Conservation (phyloP, 1,140 invertebrate species). For the Pseudomyrmex concolor region DNA sequence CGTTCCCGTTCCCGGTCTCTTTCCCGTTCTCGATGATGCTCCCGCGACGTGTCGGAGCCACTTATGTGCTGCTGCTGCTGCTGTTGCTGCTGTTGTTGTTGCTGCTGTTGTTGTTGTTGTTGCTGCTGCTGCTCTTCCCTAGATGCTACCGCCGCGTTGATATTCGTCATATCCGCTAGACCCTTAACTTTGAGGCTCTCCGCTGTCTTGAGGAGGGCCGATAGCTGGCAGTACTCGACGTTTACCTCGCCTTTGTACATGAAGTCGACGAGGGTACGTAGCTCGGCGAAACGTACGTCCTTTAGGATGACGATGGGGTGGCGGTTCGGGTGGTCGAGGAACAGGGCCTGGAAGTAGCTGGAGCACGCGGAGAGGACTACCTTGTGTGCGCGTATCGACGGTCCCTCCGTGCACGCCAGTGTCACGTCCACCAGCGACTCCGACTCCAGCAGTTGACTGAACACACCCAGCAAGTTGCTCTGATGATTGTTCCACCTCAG, state of each 20-base stretch:
- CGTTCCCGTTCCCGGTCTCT: conserved; percentile 57
- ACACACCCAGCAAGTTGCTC: conserved; percentile 97
- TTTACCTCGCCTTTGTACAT: conserved; percentile 98
- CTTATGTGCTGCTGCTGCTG: conserved; percentile 64
- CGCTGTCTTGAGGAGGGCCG: conserved; percentile 95
- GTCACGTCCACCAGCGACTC: conserved; percentile 98
- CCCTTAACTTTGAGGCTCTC: conserved; percentile 96
- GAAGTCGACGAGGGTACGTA: conserved; percentile 96
- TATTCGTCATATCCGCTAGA: conserved; percentile 95
- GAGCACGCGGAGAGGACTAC: conserved; percentile 97
- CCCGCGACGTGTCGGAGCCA: conserved; percentile 58
- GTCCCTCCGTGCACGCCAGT: conserved; percentile 96
- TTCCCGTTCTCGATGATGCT: conserved; percentile 64
- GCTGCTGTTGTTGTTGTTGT: conserved; percentile 71
- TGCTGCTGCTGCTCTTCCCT: conserved; percentile 79
- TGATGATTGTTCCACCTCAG: conserved; percentile 98
- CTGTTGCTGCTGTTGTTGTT: conserved; percentile 54
- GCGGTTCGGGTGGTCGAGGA: conserved; percentile 94
- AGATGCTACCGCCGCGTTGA: conserved; percentile 85
- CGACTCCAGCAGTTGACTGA: conserved; percentile 97
- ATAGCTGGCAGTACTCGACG: conserved; percentile 96
- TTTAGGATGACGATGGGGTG: conserved; percentile 97
- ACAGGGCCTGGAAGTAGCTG: conserved; percentile 96
- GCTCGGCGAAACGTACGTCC: conserved; percentile 95
- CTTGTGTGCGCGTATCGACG: conserved; percentile 97